Percentiles rank a stretch among this genome's conserved stretches.
phyloP scores from a whole-genome alignment of 2,888 invertebrate species.

The Candidula unifasciata region DNA sequence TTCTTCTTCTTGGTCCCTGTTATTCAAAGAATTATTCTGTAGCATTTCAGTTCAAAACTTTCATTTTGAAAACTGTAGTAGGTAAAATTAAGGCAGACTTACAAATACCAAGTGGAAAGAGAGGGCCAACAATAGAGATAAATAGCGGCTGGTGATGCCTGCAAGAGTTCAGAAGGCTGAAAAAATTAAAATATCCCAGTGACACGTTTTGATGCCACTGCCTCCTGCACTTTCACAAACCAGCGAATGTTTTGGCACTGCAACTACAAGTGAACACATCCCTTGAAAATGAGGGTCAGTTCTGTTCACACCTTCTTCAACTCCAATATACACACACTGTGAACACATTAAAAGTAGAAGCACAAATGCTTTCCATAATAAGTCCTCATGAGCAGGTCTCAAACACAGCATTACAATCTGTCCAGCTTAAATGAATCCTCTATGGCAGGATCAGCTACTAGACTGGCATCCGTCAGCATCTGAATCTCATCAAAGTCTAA shows the following conservation, averaged over 20 bases:
- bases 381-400: background rate
- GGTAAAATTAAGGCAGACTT: too few species aligned
- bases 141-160: too few species aligned
- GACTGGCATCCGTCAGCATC: constrained; percentile 91
- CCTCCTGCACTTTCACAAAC: too few species aligned
- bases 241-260: background rate
- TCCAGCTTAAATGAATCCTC: constrained; percentile 91
- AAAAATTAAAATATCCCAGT: too few species aligned
- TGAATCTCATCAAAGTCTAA: constrained; percentile 91
- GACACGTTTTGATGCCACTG: too few species aligned
- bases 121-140: too few species aligned
- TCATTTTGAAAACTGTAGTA: too few species aligned
- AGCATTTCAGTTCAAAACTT: too few species aligned
- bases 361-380: constrained; percentile 13
- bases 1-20: too few species aligned
- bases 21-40: too few species aligned
- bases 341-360: constrained; percentile 26
- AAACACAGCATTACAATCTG: constrained; percentile 78
- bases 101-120: too few species aligned
- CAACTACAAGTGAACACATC: background rate
- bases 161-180: too few species aligned
- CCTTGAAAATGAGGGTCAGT: background rate
- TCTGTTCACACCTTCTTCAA: background rate
- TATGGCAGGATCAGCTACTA: constrained; percentile 90
- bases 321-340: background rate